Evolutionary conservation across 2,113 vertebrate species (phyloP), one percentile per base, ranked within the genome.

Genomic region (Aptenodytes forsteri): DNA sequence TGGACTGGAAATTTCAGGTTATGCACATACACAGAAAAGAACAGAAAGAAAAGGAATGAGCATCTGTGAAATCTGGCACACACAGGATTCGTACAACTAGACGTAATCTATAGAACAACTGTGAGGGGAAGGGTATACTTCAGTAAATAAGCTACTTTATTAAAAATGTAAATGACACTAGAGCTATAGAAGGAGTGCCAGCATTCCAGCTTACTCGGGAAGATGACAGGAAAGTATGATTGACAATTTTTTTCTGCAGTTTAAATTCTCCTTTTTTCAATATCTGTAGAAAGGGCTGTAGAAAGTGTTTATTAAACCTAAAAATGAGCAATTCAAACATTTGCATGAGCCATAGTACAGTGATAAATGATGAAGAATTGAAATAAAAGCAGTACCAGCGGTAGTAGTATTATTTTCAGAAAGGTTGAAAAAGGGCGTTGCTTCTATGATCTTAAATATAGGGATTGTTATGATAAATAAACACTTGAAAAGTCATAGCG

Each of bases 91-190:
- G 2, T 72, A 77, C 50, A 96, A 71, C 29, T 52, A 83, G 20
- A 21, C 42, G 27, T 83, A 97, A 96, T 94, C 70, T 58, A 40
- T 18, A 19, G 69, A 84, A 58, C 27, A 59, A 91, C 49, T 85
- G 32, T 3, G 7, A 76, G 26, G 49, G 30, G 50, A 80, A 85
- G 75, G 9, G 25, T 56, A 54, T 82, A 76, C 52, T 87, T 94
- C 46, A 88, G 58, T 58, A 96, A 95, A 91, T 94, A 95, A 96
- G 54, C 84, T 93, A n/a, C 79, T 95, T 94, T 81, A 91, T 96
- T 96, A 95, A 95, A 92, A 89, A 97, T 96, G 84, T 77, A 96
- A 96, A 97, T 96, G 15, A 64, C 42, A 52, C 36, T 84, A 59
- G 13, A 89, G 18, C 38, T 91, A 36, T 49, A 87, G 78, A 81